Percentiles rank a stretch among this genome's conserved stretches.
phyloP scores from a whole-genome alignment of 2,113 vertebrate species.

The Phainopepla nitens region DNA sequence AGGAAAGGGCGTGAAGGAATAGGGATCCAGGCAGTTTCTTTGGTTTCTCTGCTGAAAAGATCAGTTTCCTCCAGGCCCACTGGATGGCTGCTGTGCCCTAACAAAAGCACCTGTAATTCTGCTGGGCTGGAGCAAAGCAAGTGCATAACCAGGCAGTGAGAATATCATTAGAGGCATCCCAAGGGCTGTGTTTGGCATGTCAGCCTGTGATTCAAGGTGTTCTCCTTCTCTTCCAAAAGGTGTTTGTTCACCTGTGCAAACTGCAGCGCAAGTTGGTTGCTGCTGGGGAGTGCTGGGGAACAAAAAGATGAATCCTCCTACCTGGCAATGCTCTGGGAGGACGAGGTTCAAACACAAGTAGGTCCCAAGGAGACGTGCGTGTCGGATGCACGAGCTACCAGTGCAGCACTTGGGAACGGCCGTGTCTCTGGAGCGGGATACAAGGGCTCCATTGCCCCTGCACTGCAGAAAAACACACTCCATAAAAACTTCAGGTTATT shows the following conservation, averaged over 20 bases:
- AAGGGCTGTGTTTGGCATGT: background rate
- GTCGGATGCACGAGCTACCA: rapidly evolving
- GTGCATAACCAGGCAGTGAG: background rate
- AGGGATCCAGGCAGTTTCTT: background rate
- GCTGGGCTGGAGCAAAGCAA: background rate
- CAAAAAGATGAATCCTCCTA: background rate
- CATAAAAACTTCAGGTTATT: background rate
- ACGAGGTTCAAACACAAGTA: rapidly evolving
- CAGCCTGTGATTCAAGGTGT: background rate
- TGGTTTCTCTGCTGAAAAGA: background rate
- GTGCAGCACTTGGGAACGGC: rapidly evolving
- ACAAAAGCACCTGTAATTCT: background rate
- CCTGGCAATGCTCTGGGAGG: background rate
- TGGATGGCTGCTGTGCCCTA: rapidly evolving
- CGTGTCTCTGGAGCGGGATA: rapidly evolving
- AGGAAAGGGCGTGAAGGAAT: background rate
- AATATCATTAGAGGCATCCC: background rate
- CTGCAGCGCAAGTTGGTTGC: rapidly evolving
- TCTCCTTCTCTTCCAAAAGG: background rate
- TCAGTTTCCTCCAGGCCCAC: rapidly evolving
- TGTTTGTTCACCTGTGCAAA: background rate
- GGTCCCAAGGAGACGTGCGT: background rate
- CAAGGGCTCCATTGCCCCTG: background rate
- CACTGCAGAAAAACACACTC: background rate
- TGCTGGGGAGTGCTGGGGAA: background rate